Base-by-base conservation (phyloP, 2,797 vertebrate genomes). In the Octomys mimax region DNA sequence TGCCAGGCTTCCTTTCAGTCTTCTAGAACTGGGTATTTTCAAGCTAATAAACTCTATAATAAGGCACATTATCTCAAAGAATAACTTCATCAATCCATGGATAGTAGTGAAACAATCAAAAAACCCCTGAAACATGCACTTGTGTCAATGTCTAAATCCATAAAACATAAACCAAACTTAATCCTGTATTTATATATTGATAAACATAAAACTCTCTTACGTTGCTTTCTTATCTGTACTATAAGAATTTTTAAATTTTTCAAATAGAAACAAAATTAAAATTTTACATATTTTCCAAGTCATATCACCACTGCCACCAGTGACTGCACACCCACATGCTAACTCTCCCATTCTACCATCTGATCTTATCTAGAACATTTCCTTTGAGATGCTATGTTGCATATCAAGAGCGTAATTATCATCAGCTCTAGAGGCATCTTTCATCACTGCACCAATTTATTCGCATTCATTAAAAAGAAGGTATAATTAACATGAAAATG, bases 21-120 rank as follows among this genome's bases (percentile, higher is more conserved):
- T 91, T 94, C 79, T 78, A 57, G 46, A 94, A 59, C 59, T 86
- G 52, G 93, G 82, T 26, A 73, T 70, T 70, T 95, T 79, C 86
- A 89, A 91, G 28, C 46, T 92, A 71, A 80, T n/a, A 85, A 57
- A 6, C 62, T 88, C 61, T 91, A 4, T 36, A 92, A 46, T 88
- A 92, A 89, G 91, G 89, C 6, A 28, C 33, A 83, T 70, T 95
- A 85, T 77, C 87, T 89, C 62, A 64, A 94, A 94, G 64, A 95
- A 89, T 84, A 86, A 6, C 33, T 91, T 68, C 46, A 33, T 88
- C 42, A 89, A 79, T 42, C 46, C 28, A 11, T 87, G 6, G 28
- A 77, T 0, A 66, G 39, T 52, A 96, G 75, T n/a, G 31, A 94
- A 84, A 95, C 66, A 92, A 66, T 31, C 64, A 33, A 83, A 57